Evolutionary conservation across 2,113 vertebrate species (phyloP).

Genomic region (Colaptes auratus): DNA sequence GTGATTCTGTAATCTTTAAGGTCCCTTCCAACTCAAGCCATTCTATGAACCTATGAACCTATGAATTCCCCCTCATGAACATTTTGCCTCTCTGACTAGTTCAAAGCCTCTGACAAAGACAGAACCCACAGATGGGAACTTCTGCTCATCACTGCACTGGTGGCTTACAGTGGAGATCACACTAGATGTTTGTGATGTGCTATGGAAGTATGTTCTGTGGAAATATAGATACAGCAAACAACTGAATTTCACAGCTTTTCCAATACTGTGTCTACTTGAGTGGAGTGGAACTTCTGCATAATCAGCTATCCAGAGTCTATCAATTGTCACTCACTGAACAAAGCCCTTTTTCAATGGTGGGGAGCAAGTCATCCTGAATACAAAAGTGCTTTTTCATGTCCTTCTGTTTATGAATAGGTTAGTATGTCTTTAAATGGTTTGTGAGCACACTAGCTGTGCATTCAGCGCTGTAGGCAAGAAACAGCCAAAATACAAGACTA

Average conservation of each 20-base stretch:
- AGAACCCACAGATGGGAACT: background rate
- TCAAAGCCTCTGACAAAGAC: background rate
- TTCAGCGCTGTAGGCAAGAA: slow-evolving; percentile 8
- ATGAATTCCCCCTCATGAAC: background rate
- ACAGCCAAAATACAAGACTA: background rate
- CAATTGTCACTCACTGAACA: background rate
- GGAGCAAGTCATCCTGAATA: background rate
- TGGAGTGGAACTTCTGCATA: background rate
- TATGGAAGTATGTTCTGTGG: background rate
- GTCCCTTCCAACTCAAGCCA: too few species aligned
- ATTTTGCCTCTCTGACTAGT: background rate
- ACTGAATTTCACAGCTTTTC: slow-evolving; percentile 5
- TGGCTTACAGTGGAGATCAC: background rate
- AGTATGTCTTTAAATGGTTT: slow-evolving; percentile 27
- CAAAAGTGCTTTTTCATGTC: slow-evolving; percentile 6
- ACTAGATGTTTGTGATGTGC: background rate
- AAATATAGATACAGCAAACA: background rate
- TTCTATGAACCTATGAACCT: too few species aligned
- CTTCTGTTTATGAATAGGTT: background rate
- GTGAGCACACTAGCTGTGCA: background rate
- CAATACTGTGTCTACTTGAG: background rate
- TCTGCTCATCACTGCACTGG: background rate
- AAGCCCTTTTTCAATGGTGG: background rate
- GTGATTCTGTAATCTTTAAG: too few species aligned
- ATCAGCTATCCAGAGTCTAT: background rate